Conservation (phyloP, 1,140 invertebrate species). For the Aphis craccivora region DNA sequence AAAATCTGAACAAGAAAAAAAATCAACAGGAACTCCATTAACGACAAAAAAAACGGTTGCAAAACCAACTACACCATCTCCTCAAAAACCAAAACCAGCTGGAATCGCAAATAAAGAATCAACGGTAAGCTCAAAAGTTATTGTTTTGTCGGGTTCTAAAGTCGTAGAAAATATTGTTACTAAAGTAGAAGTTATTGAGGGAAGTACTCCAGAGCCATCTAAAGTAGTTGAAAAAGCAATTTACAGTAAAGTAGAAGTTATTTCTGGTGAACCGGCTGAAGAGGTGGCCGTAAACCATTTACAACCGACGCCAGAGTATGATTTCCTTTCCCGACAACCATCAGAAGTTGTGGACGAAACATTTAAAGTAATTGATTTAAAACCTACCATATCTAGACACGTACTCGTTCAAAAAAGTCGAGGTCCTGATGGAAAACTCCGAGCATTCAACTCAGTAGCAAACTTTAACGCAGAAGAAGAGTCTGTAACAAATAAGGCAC, state of each 20-base stretch:
- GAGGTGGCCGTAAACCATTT: constrained; percentile 72
- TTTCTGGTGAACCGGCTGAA: constrained; percentile 60
- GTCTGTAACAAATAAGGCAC: constrained; percentile 83
- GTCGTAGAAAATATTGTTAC: constrained; percentile 28
- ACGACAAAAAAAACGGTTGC: background rate
- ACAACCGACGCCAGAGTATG: constrained; percentile 77
- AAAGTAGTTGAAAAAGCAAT: background rate
- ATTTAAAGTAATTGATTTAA: constrained; percentile 70
- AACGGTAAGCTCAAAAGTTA: constrained; percentile 68
- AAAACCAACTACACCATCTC: constrained; percentile 7
- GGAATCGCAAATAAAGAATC: constrained; percentile 32
- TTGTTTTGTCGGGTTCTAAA: constrained; percentile 62
- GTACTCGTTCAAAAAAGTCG: constrained; percentile 3
- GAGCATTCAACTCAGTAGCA: constrained; percentile 80
- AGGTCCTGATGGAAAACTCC: constrained; percentile 68
- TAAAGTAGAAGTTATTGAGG: constrained; percentile 17
- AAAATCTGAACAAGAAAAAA: constrained; percentile 43
- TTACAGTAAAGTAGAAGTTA: constrained; percentile 58
- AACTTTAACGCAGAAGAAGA: constrained; percentile 85
- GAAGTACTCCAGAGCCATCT: background rate
- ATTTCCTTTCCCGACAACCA: constrained; percentile 81
- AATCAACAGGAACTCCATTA: constrained; percentile 1
- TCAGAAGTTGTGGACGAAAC: constrained; percentile 81
- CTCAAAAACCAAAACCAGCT: constrained; percentile 51
- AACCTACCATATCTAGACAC: constrained; percentile 61